Evolutionary conservation across 2,113 vertebrate species (phyloP), one percentile per base, ranked within the genome.

Genomic region (Cochlearius cochlearius): DNA sequence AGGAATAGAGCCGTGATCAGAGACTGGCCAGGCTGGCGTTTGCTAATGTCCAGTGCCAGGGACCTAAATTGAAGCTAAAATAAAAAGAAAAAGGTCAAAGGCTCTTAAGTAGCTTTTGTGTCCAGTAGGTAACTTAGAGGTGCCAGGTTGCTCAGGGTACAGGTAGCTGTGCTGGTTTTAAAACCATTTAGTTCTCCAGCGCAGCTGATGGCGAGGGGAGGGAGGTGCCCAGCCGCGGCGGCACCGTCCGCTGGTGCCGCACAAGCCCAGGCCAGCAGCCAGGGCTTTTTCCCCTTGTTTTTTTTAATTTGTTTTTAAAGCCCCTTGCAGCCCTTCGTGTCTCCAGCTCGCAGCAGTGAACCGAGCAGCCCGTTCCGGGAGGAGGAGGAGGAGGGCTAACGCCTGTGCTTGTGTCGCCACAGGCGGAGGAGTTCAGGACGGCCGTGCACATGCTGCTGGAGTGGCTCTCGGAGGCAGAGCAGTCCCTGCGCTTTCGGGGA

Each of bases 391-490:
- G n/a, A 12, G 34, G 27, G 26, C 53, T 87, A 2, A 93, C 1
- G 1, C 3, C 30, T 29, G 5, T 84, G 69, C 58, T 79, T 7
- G 25, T 38, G 72, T 82, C 5, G 0, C 12, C 87, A 5, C 97
- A 99, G 99, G 99, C 99, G 1, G 99, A 99, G 97, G 99, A 99
- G 96, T 99, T 99, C 96, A 98, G 99, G 29, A 97, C 98, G 1
- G 98, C 99, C 0, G 99, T 99, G 89, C 99, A 99, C 97, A 79
- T 98, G 97, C 98, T 99, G 21, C 97, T 99, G 96, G 99, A 99
- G 97, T 99, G 99, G 99, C 99, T 99, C 53, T 99, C 99, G 0
- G 99, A 99, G 92, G 99, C 99, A 0, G 99, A 99, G 95, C 99
- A 99, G 96, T 99, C 99, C 1, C 98, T 99, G 76, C 99, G 99